Evolutionary conservation across 2,888 invertebrate genomes (phyloP).

Genomic region (Cheilosia variabilis): DNA sequence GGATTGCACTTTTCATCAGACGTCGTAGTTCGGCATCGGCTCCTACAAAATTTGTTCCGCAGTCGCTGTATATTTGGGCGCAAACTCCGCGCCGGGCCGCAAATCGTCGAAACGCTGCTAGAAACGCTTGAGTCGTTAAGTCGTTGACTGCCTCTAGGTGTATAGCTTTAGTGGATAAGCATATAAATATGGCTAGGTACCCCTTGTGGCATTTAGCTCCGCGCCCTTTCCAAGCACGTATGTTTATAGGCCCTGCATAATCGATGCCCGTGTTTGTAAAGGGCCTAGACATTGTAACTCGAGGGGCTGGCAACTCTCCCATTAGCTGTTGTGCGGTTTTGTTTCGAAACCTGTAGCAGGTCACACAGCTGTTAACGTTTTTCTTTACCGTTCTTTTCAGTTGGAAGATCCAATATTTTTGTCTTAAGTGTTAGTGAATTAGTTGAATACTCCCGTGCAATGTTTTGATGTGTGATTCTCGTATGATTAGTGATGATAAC

Average conservation of each 20-base stretch:
- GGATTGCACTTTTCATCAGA: neutral
- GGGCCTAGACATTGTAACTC: constrained; percentile 26
- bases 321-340: too few relatives aligned
- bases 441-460: neutral
- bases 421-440: neutral
- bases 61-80: neutral
- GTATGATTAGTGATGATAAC: neutral
- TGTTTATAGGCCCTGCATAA: constrained; percentile 74
- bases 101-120: constrained; percentile 3
- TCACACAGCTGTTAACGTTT: constrained; percentile 30
- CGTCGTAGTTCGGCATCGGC: constrained; percentile 5
- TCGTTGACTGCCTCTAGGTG: neutral
- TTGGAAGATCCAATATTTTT: constrained; percentile 1
- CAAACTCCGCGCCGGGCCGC: neutral
- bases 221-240: constrained; percentile 48
- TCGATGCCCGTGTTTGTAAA: constrained; percentile 63
- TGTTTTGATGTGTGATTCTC: neutral
- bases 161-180: constrained; percentile 61
- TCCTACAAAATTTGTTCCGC: neutral
- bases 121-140: neutral
- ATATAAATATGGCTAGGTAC: constrained; percentile 77
- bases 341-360: too few relatives aligned
- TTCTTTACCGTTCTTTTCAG: neutral
- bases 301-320: constrained; percentile 75
- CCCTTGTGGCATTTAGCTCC: constrained; percentile 73